phyloP scores from a whole-genome alignment of 2,888 invertebrate genomes.

The Heliconius hortense region DNA sequence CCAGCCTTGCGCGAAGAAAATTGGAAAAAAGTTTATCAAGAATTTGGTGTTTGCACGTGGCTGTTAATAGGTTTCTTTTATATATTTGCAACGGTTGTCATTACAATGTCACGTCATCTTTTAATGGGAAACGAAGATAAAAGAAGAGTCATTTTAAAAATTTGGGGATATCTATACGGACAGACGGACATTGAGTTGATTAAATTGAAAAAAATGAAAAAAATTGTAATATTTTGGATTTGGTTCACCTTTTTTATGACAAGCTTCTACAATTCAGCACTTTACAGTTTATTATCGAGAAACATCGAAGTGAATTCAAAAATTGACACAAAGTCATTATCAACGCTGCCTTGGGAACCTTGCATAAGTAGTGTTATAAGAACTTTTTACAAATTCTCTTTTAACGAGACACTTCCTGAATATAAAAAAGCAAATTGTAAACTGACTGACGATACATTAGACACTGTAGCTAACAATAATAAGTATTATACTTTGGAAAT shows the following conservation, averaged over 20 bases:
- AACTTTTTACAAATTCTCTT: constrained; percentile 52
- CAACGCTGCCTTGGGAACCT: constrained; percentile 50
- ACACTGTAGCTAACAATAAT: constrained; percentile 50
- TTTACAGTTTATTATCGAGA: constrained; percentile 57
- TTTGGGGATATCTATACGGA: constrained; percentile 59
- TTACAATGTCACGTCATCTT: constrained; percentile 36
- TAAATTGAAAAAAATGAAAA: constrained; percentile 50
- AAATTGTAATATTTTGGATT: constrained; percentile 58
- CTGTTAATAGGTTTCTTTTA: constrained; percentile 51
- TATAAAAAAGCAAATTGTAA: constrained; percentile 49
- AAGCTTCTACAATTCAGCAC: constrained; percentile 62
- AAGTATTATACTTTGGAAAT: constrained; percentile 54
- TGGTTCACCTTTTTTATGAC: constrained; percentile 64
- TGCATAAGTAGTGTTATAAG: constrained; percentile 54
- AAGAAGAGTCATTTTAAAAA: constrained; percentile 48
- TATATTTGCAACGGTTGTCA: constrained; percentile 44
- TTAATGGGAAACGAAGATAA: constrained; percentile 44
- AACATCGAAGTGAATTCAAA: constrained; percentile 44
- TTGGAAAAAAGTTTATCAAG: constrained; percentile 59
- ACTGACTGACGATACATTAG: constrained; percentile 47
- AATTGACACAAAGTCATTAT: constrained; percentile 47
- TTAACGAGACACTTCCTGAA: constrained; percentile 53
- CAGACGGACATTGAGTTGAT: constrained; percentile 52
- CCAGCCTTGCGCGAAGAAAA: constrained; percentile 48
- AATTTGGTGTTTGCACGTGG: constrained; percentile 56